A percentile compares a stretch with the other conserved stretches of the same genome.
These are phyloP conservation scores for Hypsibius dujardini DNA, from an alignment of 1,140 invertebrate species.

Conservation along the genomic window DNA sequence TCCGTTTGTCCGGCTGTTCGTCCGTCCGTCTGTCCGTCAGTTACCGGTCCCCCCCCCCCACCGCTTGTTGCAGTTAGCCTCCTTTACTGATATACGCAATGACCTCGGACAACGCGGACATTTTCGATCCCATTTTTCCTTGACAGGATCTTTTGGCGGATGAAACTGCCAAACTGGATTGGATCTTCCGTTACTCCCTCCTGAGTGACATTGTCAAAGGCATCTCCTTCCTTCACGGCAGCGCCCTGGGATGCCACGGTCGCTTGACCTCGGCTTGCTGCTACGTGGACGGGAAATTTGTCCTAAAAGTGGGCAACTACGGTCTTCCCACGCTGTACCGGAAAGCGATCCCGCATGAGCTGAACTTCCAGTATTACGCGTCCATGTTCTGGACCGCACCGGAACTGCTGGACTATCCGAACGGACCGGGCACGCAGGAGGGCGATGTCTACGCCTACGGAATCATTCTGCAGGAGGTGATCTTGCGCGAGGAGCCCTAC, in stretches of 20 bases:
- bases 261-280: slow-evolving; percentile 3
- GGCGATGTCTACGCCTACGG: slow-evolving; percentile 87
- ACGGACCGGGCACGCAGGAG: slow-evolving; percentile 58
- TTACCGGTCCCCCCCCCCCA: too few species aligned
- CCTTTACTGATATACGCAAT: too few species aligned
- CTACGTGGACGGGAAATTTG: slow-evolving; percentile 5
- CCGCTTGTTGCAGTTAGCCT: too few species aligned
- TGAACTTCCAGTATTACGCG: background rate
- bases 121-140: background rate
- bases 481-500: slow-evolving; percentile 69
- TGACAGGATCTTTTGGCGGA: background rate
- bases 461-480: slow-evolving; percentile 83
- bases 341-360: background rate
- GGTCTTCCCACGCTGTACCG: background rate
- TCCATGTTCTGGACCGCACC: slow-evolving; percentile 49
- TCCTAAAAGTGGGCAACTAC: background rate
- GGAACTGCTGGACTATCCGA: slow-evolving; percentile 59
- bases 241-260: background rate
- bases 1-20: too few species aligned
- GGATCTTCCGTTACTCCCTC: background rate
- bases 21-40: too few species aligned
- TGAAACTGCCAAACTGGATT: background rate
- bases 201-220: background rate
- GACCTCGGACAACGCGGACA: too few species aligned
- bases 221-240: background rate